phyloP scores from a whole-genome alignment of 1,140 invertebrate genomes.

The Onthophagus taurus region DNA sequence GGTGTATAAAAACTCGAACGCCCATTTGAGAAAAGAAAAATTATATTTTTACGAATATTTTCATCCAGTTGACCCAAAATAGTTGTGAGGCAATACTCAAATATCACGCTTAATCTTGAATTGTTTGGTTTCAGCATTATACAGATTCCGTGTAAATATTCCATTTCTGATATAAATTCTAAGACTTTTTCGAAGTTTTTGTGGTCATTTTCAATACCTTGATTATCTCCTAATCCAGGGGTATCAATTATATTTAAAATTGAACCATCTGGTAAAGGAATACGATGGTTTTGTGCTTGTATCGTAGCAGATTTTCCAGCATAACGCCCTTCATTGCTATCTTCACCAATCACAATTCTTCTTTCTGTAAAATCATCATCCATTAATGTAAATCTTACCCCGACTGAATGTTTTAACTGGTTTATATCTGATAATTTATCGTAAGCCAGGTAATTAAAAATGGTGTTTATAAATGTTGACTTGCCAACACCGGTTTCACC shows the following conservation, averaged over 20 bases:
- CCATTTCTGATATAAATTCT: slow-evolving; percentile 22
- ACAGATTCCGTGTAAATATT: slow-evolving; percentile 30
- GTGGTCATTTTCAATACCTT: slow-evolving; percentile 28
- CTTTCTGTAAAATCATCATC: slow-evolving; percentile 5
- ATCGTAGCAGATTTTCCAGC: slow-evolving; percentile 4
- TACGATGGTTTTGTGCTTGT: slow-evolving; percentile 1
- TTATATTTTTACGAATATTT: slow-evolving; percentile 27
- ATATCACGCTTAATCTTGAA: slow-evolving; percentile 20
- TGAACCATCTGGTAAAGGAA: background rate
- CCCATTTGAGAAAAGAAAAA: slow-evolving; percentile 31
- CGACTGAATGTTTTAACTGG: background rate
- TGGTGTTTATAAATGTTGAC: slow-evolving; percentile 34
- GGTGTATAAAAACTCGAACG: slow-evolving; percentile 25
- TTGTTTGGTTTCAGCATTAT: slow-evolving; percentile 28
- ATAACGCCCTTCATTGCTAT: background rate
- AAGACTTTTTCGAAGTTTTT: slow-evolving; percentile 30
- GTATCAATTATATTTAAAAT: slow-evolving; percentile 3
- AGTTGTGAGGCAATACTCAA: slow-evolving; percentile 29
- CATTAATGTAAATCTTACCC: slow-evolving; percentile 1
- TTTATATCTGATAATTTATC: background rate
- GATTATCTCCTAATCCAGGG: slow-evolving; percentile 18
- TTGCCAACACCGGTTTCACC: slow-evolving; percentile 34
- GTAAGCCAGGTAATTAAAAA: slow-evolving; percentile 16
- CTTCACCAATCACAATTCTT: background rate
- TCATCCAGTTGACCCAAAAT: slow-evolving; percentile 28